Conservation (phyloP, 2,113 vertebrate genomes). For the Colius striatus region DNA sequence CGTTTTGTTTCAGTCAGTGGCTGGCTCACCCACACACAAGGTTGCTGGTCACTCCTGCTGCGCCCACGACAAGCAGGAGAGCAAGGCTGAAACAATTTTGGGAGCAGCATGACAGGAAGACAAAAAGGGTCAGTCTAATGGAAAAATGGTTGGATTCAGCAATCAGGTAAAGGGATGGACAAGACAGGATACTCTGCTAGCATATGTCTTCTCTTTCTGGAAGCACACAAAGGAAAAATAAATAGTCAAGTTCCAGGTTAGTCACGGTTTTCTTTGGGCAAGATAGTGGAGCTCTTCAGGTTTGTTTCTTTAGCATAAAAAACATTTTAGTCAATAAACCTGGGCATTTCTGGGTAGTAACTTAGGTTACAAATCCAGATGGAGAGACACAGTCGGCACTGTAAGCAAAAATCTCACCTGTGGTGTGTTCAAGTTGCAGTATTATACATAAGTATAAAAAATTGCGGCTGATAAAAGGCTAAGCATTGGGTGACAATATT, state of each 20-base stretch:
- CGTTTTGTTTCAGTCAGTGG: fast-evolving
- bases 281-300: background rate
- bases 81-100: background rate
- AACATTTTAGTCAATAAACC: background rate
- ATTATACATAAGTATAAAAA: background rate
- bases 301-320: background rate
- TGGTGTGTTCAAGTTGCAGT: background rate
- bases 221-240: background rate
- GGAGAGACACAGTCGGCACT: background rate
- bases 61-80: fast-evolving
- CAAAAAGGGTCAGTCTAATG: background rate
- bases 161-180: background rate
- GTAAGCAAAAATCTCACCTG: background rate
- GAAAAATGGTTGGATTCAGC: background rate
- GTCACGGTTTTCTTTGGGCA: background rate
- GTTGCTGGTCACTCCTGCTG: background rate
- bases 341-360: background rate
- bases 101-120: background rate
- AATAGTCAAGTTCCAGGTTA: background rate
- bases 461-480: background rate
- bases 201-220: background rate
- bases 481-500: background rate
- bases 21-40: background rate
- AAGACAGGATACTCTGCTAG: background rate
- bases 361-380: background rate